Percentiles rank a stretch among this genome's conserved stretches.
Evolutionary conservation across 2,113 vertebrate genomes (phyloP).

Genomic region (Cyprinodon tularosa): DNA sequence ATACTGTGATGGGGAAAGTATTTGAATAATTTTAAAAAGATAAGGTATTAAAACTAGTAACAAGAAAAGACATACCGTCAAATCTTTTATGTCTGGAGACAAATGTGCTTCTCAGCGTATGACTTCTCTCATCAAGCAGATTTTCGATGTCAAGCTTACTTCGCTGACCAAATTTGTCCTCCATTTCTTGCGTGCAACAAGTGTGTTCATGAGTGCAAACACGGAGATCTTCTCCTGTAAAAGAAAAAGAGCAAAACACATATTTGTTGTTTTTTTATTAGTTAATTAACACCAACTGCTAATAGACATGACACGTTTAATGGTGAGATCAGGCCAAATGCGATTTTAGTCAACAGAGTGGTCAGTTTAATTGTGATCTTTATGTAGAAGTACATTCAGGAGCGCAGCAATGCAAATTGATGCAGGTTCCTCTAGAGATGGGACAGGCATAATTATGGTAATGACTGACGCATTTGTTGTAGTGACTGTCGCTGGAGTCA

Average conservation of each 20-base stretch:
- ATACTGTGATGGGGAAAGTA: constrained; percentile 4
- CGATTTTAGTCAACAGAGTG: too few species aligned
- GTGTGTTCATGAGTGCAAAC: constrained; percentile 91
- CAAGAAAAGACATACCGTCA: constrained; percentile 85
- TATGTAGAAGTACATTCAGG: too few species aligned
- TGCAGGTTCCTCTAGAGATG: too few species aligned
- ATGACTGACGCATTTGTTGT: too few species aligned
- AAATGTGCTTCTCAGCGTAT: constrained; percentile 90
- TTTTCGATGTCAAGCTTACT: constrained; percentile 94
- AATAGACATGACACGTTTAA: not conserved
- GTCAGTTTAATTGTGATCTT: too few species aligned
- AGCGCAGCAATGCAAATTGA: too few species aligned
- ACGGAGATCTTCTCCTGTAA: constrained; percentile 88
- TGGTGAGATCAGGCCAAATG: too few species aligned
- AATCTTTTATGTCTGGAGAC: constrained; percentile 93
- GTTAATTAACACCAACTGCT: not conserved
- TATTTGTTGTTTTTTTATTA: not conserved
- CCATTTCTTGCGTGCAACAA: constrained; percentile 94
- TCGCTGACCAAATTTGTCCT: constrained; percentile 89
- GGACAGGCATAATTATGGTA: too few species aligned
- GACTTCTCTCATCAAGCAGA: constrained; percentile 88
- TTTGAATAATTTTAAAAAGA: not conserved
- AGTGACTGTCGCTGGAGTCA: too few species aligned
- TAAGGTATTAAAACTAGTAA: not conserved
- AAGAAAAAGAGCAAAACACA: constrained; percentile 10